A percentile compares a stretch with the other conserved stretches of the same genome.
Conservation (phyloP, 2,888 invertebrate species). For the Nephrotoma guestfalica region DNA sequence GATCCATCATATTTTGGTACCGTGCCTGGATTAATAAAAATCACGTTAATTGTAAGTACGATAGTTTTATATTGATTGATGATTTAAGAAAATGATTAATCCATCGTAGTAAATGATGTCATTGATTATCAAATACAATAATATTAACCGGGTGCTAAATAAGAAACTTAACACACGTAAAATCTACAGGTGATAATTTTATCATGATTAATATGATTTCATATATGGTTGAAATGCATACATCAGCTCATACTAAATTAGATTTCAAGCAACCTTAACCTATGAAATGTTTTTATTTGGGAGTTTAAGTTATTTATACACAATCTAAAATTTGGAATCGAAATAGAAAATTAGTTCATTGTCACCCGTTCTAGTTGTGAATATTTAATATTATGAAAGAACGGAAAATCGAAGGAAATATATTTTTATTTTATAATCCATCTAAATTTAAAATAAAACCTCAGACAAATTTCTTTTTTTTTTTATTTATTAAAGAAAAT, state of each 20-base stretch:
- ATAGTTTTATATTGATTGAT: not conserved
- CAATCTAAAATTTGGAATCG: not conserved
- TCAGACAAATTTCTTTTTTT: not conserved
- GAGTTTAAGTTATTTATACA: not conserved
- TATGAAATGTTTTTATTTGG: not conserved
- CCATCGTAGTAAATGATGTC: not conserved
- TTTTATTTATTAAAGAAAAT: not conserved
- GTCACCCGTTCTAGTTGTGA: not conserved
- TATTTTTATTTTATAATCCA: not conserved
- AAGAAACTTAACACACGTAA: not conserved
- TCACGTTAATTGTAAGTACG: constrained; percentile 55
- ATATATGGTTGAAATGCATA: not conserved
- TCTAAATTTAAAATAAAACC: not conserved
- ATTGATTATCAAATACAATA: not conserved
- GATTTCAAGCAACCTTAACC: not conserved
- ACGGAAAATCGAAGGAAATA: not conserved
- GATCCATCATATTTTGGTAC: constrained; percentile 57
- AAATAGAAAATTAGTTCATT: not conserved
- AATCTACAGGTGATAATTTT: not conserved
- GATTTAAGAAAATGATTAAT: not conserved
- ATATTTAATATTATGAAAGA: not conserved
- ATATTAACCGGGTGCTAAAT: not conserved
- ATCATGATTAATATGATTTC: not conserved
- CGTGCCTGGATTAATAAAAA: constrained; percentile 61
- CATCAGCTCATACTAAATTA: not conserved